These are phyloP conservation scores for Bellardia pandia DNA, from an alignment of 2,888 invertebrate genomes.

Conservation along the genomic window DNA sequence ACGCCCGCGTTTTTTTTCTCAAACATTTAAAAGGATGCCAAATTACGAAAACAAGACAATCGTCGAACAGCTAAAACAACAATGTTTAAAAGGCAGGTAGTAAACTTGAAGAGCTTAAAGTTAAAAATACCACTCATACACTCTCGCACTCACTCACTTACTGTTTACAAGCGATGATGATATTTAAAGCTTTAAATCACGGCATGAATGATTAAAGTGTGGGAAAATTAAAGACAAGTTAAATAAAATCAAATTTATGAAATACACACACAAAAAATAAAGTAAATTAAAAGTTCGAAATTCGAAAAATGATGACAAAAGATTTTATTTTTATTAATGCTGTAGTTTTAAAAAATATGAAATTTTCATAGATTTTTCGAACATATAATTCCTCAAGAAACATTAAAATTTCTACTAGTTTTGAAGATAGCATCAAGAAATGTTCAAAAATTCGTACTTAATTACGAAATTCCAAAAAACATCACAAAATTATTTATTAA, in stretches of 20 bases:
- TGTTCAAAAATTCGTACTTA: constrained; percentile 33
- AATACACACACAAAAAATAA: background rate
- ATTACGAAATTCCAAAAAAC: background rate
- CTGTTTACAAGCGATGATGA: background rate
- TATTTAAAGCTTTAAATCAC: constrained; percentile 40
- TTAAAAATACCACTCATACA: constrained; percentile 46
- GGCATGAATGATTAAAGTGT: constrained; percentile 46
- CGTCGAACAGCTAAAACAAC: constrained; percentile 37
- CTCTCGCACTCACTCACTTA: constrained; percentile 8
- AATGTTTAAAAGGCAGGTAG: constrained; percentile 54
- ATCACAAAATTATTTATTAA: background rate
- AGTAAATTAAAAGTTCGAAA: background rate
- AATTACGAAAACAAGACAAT: constrained; percentile 45
- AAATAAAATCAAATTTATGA: background rate
- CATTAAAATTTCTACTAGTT: too few relatives aligned
- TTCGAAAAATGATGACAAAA: too few relatives aligned
- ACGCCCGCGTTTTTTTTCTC: constrained; percentile 65
- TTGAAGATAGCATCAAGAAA: too few relatives aligned
- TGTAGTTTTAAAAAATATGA: too few relatives aligned
- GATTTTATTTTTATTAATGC: too few relatives aligned
- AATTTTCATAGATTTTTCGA: too few relatives aligned
- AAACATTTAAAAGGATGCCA: constrained; percentile 45
- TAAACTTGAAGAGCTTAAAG: constrained; percentile 64
- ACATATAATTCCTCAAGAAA: background rate
- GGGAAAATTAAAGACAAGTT: constrained; percentile 45